Evolutionary conservation across 2,888 invertebrate species (phyloP).

Genomic region (Polyploca ridens): DNA sequence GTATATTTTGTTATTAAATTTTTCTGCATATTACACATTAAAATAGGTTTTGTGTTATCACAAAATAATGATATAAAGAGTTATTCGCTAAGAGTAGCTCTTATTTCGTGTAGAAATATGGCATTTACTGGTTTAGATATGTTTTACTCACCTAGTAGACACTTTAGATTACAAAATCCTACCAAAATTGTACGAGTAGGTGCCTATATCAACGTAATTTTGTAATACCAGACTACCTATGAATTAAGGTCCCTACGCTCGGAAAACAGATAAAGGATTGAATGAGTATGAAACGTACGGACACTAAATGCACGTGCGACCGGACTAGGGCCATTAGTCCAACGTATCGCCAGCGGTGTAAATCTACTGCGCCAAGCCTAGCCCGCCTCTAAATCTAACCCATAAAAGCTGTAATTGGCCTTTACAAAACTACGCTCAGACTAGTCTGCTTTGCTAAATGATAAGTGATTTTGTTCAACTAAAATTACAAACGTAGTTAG

Average conservation of each 20-base stretch:
- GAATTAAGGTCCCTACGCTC: not conserved
- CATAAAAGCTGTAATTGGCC: constrained; percentile 59
- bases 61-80: too few relatives aligned
- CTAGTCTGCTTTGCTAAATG: not conserved
- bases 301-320: constrained; percentile 34
- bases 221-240: too few relatives aligned
- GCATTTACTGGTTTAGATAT: too few relatives aligned
- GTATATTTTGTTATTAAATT: too few relatives aligned
- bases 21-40: too few relatives aligned
- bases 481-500: too few relatives aligned
- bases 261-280: not conserved
- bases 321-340: constrained; percentile 46
- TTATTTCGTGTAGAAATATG: too few relatives aligned
- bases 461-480: not conserved
- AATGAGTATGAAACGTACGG: not conserved
- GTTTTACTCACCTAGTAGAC: too few relatives aligned
- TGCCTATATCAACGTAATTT: not conserved
- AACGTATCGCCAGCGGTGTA: constrained; percentile 50
- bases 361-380: constrained; percentile 52
- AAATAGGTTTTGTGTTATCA: too few relatives aligned
- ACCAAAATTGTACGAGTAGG: too few relatives aligned
- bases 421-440: constrained; percentile 17
- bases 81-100: too few relatives aligned
- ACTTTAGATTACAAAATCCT: too few relatives aligned
- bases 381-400: constrained; percentile 57